phyloP scores from a whole-genome alignment of 2,888 invertebrate species.

The Hermaeophaga mercurialis region DNA sequence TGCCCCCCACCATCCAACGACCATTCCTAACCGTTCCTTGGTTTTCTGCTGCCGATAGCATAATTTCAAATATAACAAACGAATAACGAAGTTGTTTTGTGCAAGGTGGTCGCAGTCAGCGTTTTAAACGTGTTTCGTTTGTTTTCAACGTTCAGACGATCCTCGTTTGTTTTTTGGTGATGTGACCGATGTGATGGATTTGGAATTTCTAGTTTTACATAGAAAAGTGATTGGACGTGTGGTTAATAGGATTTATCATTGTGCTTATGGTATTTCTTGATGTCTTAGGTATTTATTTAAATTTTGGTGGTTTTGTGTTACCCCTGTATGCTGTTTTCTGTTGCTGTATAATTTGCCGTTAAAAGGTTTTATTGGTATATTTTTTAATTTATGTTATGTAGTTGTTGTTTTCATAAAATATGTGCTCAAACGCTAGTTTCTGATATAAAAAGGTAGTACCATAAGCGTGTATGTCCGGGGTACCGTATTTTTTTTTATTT shows the following conservation, averaged over 20 bases:
- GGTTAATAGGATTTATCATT: neutral
- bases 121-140: constrained; percentile 9
- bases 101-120: constrained; percentile 35
- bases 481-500: too few relatives aligned
- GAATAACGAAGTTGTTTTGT: constrained; percentile 23
- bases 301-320: neutral
- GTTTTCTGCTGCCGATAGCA: constrained; percentile 28
- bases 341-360: too few relatives aligned
- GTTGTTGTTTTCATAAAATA: too few relatives aligned
- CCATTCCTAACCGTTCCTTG: constrained; percentile 19
- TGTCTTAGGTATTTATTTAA: neutral
- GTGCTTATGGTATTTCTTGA: neutral
- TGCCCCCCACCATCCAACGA: constrained; percentile 20
- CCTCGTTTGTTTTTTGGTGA: neutral
- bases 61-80: constrained; percentile 37
- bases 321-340: constrained; percentile 18
- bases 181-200: neutral
- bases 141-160: neutral
- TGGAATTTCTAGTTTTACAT: neutral
- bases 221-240: neutral
- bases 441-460: too few relatives aligned
- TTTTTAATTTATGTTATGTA: too few relatives aligned
- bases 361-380: too few relatives aligned
- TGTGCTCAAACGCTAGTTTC: too few relatives aligned
- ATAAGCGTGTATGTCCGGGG: too few relatives aligned